phyloP scores from a whole-genome alignment of 1,140 invertebrate genomes.

The Schmidtea mediterranea region DNA sequence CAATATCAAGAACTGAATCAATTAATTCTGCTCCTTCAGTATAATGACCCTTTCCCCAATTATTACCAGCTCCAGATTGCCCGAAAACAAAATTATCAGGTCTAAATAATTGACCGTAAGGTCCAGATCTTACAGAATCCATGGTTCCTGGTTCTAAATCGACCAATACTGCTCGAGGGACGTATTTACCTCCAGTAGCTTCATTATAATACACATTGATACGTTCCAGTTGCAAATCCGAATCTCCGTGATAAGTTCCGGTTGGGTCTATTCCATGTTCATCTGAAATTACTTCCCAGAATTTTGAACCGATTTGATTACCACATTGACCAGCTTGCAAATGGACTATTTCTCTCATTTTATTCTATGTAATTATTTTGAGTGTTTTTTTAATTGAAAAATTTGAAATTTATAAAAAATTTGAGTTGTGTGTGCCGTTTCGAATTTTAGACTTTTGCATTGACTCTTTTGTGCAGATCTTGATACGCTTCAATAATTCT shows the following conservation, averaged over 20 bases:
- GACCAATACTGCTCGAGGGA: slow-evolving; percentile 52
- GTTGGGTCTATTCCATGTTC: slow-evolving; percentile 26
- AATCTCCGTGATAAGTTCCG: slow-evolving; percentile 24
- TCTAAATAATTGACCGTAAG: no score
- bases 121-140: slow-evolving; percentile 58
- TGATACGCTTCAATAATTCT: no score
- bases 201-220: slow-evolving; percentile 75
- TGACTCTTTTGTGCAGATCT: no score
- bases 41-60: slow-evolving; percentile 44
- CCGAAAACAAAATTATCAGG: no score
- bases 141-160: slow-evolving; percentile 68
- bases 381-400: no score
- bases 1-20: slow-evolving; percentile 47
- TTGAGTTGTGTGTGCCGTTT: no score
- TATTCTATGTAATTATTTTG: slow-evolving; percentile 7
- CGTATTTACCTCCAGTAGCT: no score
- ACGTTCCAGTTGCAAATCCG: slow-evolving; percentile 57
- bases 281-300: slow-evolving; percentile 81
- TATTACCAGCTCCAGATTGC: slow-evolving; percentile 31
- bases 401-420: no score
- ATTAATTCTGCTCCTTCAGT: slow-evolving; percentile 34
- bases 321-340: not conserved
- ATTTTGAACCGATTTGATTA: no score
- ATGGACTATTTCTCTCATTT: no score
- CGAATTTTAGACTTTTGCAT: no score